Conservation (phyloP, 2,113 vertebrate genomes). For the Hemiprocne comata region DNA sequence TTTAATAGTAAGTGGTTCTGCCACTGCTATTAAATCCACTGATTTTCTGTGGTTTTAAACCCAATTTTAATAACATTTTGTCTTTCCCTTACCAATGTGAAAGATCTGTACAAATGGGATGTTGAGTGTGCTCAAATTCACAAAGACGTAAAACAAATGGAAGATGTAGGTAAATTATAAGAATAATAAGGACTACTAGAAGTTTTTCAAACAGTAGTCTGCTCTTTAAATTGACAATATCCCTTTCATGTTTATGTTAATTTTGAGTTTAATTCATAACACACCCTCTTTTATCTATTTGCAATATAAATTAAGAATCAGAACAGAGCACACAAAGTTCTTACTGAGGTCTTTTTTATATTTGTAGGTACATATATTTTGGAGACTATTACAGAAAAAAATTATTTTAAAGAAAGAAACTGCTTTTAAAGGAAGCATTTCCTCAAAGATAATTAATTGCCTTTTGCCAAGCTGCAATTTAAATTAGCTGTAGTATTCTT, state of each 20-base stretch:
- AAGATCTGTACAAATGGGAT: not conserved
- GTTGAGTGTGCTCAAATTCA: not conserved
- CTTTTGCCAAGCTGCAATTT: not conserved
- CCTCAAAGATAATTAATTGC: not conserved
- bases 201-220: not conserved
- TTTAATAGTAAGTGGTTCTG: not conserved
- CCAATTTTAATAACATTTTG: not conserved
- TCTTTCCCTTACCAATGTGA: not conserved
- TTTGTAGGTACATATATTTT: not conserved
- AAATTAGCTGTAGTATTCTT: not conserved
- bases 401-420: not conserved
- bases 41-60: not conserved
- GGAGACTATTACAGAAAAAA: not conserved
- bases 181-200: not conserved
- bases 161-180: not conserved
- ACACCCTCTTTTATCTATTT: not conserved
- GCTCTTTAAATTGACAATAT: not conserved
- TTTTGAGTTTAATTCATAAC: not conserved
- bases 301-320: not conserved
- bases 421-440: not conserved
- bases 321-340: not conserved
- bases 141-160: not conserved
- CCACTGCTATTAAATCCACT: not conserved
- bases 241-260: not conserved
- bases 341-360: not conserved